Conservation (phyloP, 2,113 vertebrate genomes). For the Ahaetulla prasina region DNA sequence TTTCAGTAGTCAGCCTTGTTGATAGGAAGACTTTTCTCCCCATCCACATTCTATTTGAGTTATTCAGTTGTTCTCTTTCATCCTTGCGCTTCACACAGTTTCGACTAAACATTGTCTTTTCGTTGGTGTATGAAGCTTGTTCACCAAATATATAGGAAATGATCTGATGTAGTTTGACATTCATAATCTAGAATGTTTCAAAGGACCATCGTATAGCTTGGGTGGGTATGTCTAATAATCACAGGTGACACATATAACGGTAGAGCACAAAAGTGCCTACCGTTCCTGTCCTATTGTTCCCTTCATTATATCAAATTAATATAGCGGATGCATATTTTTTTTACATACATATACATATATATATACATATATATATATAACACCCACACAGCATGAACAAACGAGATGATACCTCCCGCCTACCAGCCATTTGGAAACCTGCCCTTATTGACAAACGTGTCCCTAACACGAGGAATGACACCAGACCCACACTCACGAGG, state of each 20-base stretch:
- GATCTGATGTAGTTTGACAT: conserved; percentile 21
- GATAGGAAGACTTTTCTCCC: background rate
- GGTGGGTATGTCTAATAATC: background rate
- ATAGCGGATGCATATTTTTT: no score
- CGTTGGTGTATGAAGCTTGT: background rate
- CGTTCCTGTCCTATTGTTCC: no score
- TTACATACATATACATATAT: no score
- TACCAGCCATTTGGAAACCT: no score
- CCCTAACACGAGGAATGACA: no score
- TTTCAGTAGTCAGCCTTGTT: background rate
- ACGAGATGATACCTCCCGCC: no score
- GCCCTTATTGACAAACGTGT: no score
- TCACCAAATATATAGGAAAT: background rate
- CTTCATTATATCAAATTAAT: no score
- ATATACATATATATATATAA: no score
- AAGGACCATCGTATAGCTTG: conserved; percentile 24
- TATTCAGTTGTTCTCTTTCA: background rate
- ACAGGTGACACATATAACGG: conserved; percentile 31
- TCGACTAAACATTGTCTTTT: background rate
- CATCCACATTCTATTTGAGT: background rate
- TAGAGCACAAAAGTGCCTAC: no score
- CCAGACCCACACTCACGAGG: no score
- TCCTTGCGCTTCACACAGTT: background rate
- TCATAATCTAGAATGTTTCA: conserved; percentile 14
- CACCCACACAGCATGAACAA: no score